Evolutionary conservation across 2,113 vertebrate genomes (phyloP), one percentile per base, ranked within the genome.

Genomic region (Cottus gobio): DNA sequence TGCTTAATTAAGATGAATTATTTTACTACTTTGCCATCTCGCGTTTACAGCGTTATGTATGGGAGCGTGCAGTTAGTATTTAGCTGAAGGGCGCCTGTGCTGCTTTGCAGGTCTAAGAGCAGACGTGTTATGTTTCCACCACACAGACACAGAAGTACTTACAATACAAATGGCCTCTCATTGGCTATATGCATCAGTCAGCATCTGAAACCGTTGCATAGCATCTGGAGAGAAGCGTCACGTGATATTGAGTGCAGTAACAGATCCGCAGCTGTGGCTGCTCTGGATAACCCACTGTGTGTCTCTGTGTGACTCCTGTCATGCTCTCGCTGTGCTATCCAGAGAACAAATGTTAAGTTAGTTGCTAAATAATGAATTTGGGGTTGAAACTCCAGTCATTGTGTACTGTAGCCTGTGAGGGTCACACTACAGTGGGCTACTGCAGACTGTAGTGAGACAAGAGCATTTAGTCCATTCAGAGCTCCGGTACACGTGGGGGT

Each of bases 401-500:
- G 20, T n/a, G 74, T 67, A 16, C 62, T 52, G 52, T 3, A 44
- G 66, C 46, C 72, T 44, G 48, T 52, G 22, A 72, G 31, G 61
- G 62, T 71, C 73, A 71, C 18, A 42, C 48, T 4, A 37, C 61
- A 54, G 65, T 42, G 28, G 8, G 9, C 36, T 7, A 6, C 34
- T 34, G 15, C 8, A 66, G 13, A 42, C 67, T 36, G 62, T 31
- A 30, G 42, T 36, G 28, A 28, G 36, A 37, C 28, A 28, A 9
- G 66, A 57, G 31, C 22, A 2, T 10, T 26, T 20, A 79, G 56
- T 73, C 44, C 9, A 26, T 84, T 67, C 66, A 6, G 24, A 71
- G 69, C 50, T 68, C 4, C 30, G 34, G 44, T 31, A 26, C 44
- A 11, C 68, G 4, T 48, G 44, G 22, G 71, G 67, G 48, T 69